Evolutionary conservation across 2,888 invertebrate species (phyloP).

Genomic region (Platypus cylindrus): DNA sequence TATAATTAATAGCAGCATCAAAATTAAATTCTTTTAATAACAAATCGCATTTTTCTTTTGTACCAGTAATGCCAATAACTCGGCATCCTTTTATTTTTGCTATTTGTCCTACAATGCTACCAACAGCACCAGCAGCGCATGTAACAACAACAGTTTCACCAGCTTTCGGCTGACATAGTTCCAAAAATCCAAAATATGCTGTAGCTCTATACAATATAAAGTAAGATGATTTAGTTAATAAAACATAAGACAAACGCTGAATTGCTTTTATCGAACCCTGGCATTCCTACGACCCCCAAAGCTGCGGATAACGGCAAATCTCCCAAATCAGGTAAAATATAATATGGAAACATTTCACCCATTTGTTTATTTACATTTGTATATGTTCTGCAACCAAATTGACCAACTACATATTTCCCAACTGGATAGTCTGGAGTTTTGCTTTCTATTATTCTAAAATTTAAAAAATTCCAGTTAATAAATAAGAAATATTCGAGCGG

Average conservation of each 20-base stretch:
- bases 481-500: too few species aligned
- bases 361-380: constrained; percentile 34
- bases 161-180: constrained; percentile 54
- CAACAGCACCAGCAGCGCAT: constrained; percentile 69
- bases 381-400: constrained; percentile 57
- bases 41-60: constrained; percentile 59
- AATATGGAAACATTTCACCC: constrained; percentile 35
- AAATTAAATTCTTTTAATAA: constrained; percentile 49
- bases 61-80: constrained; percentile 60
- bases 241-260: too few species aligned
- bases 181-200: constrained; percentile 61
- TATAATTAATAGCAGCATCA: constrained; percentile 60
- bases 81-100: constrained; percentile 57
- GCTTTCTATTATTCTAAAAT: constrained; percentile 50
- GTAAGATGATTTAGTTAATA: too few species aligned
- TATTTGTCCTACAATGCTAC: constrained; percentile 65
- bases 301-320: constrained; percentile 47
- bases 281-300: constrained; percentile 58
- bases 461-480: constrained; percentile 1
- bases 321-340: constrained; percentile 44
- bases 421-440: constrained; percentile 50
- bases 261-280: constrained; percentile 46
- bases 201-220: too few species aligned
- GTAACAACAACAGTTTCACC: constrained; percentile 63
- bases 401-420: constrained; percentile 48